Evolutionary conservation across 2,797 vertebrate species (phyloP).

Genomic region (Eurystomus glaucurus): DNA sequence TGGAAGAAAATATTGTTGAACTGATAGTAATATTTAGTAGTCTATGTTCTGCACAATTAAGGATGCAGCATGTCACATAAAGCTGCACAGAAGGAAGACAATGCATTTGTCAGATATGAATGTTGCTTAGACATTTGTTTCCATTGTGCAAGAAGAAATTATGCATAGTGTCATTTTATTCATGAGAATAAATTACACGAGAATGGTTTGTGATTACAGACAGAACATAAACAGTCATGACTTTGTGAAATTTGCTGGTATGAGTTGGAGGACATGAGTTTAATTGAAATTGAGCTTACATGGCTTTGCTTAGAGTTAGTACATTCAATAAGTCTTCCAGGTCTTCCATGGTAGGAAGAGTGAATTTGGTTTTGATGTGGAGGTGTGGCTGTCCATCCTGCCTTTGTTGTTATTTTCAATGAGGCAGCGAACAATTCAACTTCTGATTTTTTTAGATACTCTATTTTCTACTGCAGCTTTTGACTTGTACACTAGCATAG

Average conservation of each 20-base stretch:
- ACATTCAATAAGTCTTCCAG: not conserved
- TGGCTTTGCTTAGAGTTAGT: not conserved
- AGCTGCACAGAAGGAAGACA: slow-evolving; percentile 8
- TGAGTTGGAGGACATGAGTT: not conserved
- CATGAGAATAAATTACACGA: not conserved
- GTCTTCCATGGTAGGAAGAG: not conserved
- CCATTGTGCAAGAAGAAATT: slow-evolving; percentile 8
- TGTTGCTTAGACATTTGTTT: slow-evolving; percentile 49
- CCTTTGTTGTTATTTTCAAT: not conserved
- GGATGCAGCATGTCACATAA: not conserved
- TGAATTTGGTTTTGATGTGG: rapidly evolving
- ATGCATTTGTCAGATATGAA: not conserved
- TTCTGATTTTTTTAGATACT: not conserved
- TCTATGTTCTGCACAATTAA: not conserved
- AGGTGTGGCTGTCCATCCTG: not conserved
- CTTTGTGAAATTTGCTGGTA: not conserved
- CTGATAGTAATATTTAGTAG: not conserved
- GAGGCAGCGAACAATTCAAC: not conserved
- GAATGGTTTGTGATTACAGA: slow-evolving; percentile 26
- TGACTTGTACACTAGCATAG: not conserved
- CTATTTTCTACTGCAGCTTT: not conserved
- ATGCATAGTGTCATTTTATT: slow-evolving; percentile 38
- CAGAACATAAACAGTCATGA: not conserved
- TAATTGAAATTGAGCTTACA: not conserved
- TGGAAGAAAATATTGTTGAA: not conserved